Evolutionary conservation across 1,140 invertebrate genomes (phyloP).

Genomic region (Ceratitis capitata): DNA sequence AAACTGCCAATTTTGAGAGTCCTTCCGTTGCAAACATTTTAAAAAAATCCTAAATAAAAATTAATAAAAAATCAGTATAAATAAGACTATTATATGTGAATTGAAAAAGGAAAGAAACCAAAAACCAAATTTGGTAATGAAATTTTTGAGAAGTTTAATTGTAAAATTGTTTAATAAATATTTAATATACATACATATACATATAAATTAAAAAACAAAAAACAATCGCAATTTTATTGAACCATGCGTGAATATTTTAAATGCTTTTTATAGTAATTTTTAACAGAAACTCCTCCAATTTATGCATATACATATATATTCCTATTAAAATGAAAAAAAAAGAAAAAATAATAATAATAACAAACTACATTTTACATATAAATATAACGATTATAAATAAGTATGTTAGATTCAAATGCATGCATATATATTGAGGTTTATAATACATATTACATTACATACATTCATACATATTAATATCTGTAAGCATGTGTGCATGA

Average conservation of each 20-base stretch:
- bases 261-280: constrained; percentile 35
- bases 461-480: not conserved
- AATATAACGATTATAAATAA: constrained; percentile 40
- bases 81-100: constrained; percentile 23
- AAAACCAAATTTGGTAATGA: not conserved
- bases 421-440: not conserved
- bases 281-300: constrained; percentile 23
- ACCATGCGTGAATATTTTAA: constrained; percentile 35
- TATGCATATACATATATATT: constrained; percentile 19
- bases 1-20: constrained; percentile 52
- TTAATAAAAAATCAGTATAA: constrained; percentile 29
- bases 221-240: constrained; percentile 22
- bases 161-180: constrained; percentile 25
- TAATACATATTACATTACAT: not conserved
- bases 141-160: not conserved
- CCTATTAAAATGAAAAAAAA: not conserved
- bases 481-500: not conserved
- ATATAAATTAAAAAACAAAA: too few relatives aligned
- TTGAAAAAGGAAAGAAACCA: constrained; percentile 31
- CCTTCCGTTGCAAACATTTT: constrained; percentile 56
- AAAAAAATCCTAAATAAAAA: constrained; percentile 3
- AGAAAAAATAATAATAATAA: not conserved
- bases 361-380: constrained; percentile 30
- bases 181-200: not conserved
- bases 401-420: constrained; percentile 7